A percentile compares a stretch with the other conserved stretches of the same genome.
phyloP scores from a whole-genome alignment of 1,140 invertebrate species.

The Pseudomyrmex sp. region DNA sequence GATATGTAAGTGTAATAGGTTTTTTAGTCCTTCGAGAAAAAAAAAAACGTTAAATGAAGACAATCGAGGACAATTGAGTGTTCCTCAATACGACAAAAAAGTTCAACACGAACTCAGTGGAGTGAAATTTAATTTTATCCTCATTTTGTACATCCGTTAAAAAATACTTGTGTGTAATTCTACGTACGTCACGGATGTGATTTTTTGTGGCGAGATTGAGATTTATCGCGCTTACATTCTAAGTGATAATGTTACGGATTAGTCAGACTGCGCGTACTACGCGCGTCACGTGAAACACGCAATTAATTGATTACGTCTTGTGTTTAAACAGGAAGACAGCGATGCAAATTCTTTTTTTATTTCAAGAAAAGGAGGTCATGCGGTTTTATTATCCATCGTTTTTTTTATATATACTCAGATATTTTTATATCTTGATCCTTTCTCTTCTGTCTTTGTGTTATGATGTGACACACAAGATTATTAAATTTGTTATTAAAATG shows the following conservation, averaged over 20 bases:
- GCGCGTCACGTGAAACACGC: constrained; percentile 6
- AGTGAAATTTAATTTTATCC: constrained; percentile 24
- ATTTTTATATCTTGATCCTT: neutral
- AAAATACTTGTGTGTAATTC: constrained; percentile 14
- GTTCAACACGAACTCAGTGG: neutral
- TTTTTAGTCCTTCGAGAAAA: neutral
- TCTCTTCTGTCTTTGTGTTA: neutral
- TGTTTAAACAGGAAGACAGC: constrained; percentile 22
- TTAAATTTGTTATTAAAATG: neutral
- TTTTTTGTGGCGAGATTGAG: constrained; percentile 21
- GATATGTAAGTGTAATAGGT: neutral
- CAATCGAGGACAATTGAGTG: constrained; percentile 41
- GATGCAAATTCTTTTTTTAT: constrained; percentile 10
- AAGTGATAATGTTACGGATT: constrained; percentile 45
- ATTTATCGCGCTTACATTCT: constrained; percentile 18
- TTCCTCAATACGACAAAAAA: neutral
- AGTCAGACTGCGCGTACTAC: neutral
- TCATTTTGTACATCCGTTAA: neutral
- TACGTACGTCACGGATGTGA: neutral
- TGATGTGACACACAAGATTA: neutral
- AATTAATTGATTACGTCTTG: constrained; percentile 24
- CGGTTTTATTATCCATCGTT: neutral
- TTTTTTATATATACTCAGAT: neutral
- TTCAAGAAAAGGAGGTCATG: constrained; percentile 42
- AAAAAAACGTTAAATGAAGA: constrained; percentile 41